phyloP scores from a whole-genome alignment of 1,140 invertebrate species.

The Orchestia grillus region DNA sequence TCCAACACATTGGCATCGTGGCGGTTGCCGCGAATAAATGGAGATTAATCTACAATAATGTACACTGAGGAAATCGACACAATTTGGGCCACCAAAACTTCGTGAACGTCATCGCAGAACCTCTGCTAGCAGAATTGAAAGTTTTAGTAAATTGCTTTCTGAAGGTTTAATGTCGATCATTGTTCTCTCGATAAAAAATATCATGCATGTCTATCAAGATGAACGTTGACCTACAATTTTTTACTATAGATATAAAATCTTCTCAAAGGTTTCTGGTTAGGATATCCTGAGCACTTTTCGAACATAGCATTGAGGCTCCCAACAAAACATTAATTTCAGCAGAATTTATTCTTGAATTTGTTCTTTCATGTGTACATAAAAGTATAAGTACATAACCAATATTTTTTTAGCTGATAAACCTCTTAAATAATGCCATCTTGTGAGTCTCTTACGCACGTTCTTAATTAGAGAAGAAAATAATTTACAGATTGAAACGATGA shows the following conservation, averaged over 20 bases:
- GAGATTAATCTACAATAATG: no score
- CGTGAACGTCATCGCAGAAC: no score
- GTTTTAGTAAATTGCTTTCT: no score
- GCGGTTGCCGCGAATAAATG: no score
- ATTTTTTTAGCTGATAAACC: neutral
- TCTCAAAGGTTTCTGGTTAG: neutral
- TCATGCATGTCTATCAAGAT: neutral
- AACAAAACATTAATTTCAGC: neutral
- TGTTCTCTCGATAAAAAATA: neutral
- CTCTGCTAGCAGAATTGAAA: no score
- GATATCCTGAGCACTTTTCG: neutral
- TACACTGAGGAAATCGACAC: no score
- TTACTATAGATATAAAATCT: neutral
- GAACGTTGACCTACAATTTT: neutral
- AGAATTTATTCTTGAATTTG: neutral
- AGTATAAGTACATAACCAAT: neutral
- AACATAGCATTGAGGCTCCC: neutral
- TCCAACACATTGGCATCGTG: no score
- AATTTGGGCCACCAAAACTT: no score
- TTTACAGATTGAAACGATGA: conserved; percentile 1
- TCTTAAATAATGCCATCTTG: neutral
- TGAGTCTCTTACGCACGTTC: neutral
- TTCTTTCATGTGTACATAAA: neutral
- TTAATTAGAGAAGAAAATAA: neutral
- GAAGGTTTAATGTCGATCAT: no score